Base-by-base conservation (phyloP, 2,113 vertebrate species). In the Gasterosteus nipponicus region DNA sequence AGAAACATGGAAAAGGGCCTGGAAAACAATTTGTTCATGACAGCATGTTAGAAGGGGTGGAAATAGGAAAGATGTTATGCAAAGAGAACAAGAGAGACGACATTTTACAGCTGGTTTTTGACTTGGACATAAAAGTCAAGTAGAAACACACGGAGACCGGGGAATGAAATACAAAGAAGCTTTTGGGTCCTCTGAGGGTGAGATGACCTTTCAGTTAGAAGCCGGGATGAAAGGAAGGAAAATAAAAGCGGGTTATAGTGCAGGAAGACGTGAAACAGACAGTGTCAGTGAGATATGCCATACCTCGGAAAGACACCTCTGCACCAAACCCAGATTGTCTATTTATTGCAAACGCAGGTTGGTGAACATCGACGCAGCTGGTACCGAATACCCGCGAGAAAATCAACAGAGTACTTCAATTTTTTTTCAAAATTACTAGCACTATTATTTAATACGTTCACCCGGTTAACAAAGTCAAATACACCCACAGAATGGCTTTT, bases 161-260 rank as follows among this genome's bases (percentile, higher is more conserved):
- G n/a, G 80, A 80, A 74, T 7, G 16, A 78, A 51, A 69, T 59
- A 69, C 73, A 83, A 69, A 82, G 47, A 61, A 54, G 46, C 69
- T 35, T 46, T 38, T 66, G 73, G 64, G 66, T 65, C 73, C 72
- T 67, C 60, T 49, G 75, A 82, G 78, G 63, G 73, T 59, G 35
- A 35, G 33, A 57, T 68, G 88, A 87, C 87, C 87, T 90, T 89
- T 87, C 31, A 71, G 81, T 7, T 57, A 41, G 53, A 47, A 71
- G 73, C 56, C 56, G 73, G 71, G 61, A 54, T 74, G 82, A 84
- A 89, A 76, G 77, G 51, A 59, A 78, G 69, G 47, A 29, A 8
- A n/a, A 69, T 73, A 73, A 72, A 59, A 53, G 7, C 84, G 39
- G 29, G 68, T 69, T 78, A 72, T 73, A 75, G 73, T 63, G 47